Evolutionary conservation across 2,888 invertebrate species (phyloP).

Genomic region (Pheosia tremula): DNA sequence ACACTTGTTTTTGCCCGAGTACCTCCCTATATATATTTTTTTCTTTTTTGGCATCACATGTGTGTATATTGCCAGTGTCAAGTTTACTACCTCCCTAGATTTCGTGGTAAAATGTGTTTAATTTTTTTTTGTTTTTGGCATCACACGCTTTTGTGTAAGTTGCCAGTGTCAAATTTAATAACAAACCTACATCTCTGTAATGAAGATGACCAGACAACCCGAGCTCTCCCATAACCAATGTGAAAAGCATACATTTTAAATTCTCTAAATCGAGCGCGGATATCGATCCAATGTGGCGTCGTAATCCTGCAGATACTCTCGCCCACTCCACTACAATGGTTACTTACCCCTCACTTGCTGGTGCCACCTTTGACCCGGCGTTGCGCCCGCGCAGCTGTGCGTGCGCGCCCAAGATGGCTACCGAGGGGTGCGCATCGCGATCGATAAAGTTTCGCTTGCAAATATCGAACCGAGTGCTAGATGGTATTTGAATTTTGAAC

Average conservation of each 20-base stretch:
- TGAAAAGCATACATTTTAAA: conserved; percentile 1
- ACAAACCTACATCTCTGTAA: too few species aligned
- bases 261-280: conserved; percentile 25
- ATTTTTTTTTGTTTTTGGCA: too few species aligned
- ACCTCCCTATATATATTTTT: too few species aligned
- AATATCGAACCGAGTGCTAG: conserved; percentile 27
- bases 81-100: too few species aligned
- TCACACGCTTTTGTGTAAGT: too few species aligned
- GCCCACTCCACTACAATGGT: conserved; percentile 66
- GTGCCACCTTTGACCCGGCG: conserved; percentile 77
- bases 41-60: too few species aligned
- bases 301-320: conserved; percentile 64
- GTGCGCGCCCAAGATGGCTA: conserved; percentile 62
- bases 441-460: conserved; percentile 60
- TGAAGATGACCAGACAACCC: too few species aligned
- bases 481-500: not conserved
- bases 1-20: too few species aligned
- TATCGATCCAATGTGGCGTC: conserved; percentile 62
- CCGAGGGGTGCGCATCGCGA: conserved; percentile 67
- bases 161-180: too few species aligned
- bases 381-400: conserved; percentile 73
- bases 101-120: too few species aligned
- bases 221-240: not conserved
- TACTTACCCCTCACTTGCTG: conserved; percentile 55
- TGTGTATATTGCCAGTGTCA: too few species aligned